These are phyloP conservation scores for Mythimna lalbum DNA, from an alignment of 2,888 invertebrate genomes.

Conservation along the genomic window DNA sequence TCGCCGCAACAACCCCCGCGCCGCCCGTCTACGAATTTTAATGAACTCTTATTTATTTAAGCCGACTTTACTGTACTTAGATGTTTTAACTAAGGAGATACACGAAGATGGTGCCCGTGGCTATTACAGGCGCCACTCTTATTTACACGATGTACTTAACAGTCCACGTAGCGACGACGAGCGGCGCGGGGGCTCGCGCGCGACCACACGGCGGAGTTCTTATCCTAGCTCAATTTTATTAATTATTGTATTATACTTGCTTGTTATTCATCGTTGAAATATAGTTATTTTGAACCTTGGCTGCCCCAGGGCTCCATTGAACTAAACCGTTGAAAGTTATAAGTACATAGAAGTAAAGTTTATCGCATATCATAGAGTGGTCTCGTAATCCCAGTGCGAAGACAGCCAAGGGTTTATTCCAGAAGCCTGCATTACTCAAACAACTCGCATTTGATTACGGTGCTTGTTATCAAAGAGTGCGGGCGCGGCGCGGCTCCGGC, in stretches of 20 bases:
- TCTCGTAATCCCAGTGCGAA: slow-evolving; percentile 56
- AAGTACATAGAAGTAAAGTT: slow-evolving; percentile 63
- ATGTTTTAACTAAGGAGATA: slow-evolving; percentile 32
- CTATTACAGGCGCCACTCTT: slow-evolving; percentile 41
- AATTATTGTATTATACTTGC: slow-evolving; percentile 82
- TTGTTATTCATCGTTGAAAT: slow-evolving; percentile 82
- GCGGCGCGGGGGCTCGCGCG: slow-evolving; percentile 62
- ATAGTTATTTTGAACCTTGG: slow-evolving; percentile 70
- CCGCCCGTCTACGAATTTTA: slow-evolving; percentile 30
- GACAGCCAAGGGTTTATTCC: slow-evolving; percentile 62
- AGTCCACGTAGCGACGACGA: slow-evolving; percentile 24
- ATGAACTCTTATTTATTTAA: slow-evolving; percentile 51
- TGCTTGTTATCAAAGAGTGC: slow-evolving; percentile 73
- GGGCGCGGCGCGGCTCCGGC: slow-evolving; percentile 37
- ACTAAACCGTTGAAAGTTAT: slow-evolving; percentile 60
- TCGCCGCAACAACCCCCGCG: slow-evolving; percentile 33
- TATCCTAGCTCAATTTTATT: slow-evolving; percentile 88
- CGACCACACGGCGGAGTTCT: slow-evolving; percentile 74
- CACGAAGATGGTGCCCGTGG: slow-evolving; percentile 31
- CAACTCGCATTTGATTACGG: slow-evolving; percentile 83
- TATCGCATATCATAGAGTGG: slow-evolving; percentile 66
- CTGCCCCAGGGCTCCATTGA: slow-evolving; percentile 57
- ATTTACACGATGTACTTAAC: slow-evolving; percentile 57
- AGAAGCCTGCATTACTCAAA: slow-evolving; percentile 74
- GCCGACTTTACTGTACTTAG: slow-evolving; percentile 37